Percentiles rank a stretch among this genome's conserved stretches.
phyloP scores from a whole-genome alignment of 2,113 vertebrate species.

The Callionymus lyra region DNA sequence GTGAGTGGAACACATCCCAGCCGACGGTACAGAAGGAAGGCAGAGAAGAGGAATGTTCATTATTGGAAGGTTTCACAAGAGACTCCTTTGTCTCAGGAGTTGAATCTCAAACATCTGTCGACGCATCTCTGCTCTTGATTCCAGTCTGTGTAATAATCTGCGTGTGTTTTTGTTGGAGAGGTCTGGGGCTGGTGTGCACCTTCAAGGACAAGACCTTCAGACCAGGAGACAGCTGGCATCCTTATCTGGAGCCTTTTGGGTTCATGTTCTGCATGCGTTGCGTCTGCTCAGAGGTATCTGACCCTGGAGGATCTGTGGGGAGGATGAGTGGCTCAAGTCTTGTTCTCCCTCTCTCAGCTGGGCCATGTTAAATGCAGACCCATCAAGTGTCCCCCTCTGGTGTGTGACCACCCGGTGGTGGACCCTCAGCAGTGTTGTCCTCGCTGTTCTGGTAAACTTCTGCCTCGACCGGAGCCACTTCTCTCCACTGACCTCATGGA shows the following conservation, averaged over 20 bases:
- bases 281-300: conserved; percentile 79
- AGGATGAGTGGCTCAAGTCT: too few species aligned
- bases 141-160: conserved; percentile 6
- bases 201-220: conserved; percentile 86
- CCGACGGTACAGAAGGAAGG: too few species aligned
- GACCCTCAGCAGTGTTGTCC: conserved; percentile 87
- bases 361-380: conserved; percentile 80
- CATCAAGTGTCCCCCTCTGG: conserved; percentile 79
- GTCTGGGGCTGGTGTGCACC: conserved; percentile 71
- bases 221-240: conserved; percentile 91
- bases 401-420: conserved; percentile 73
- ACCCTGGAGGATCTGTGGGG: too few species aligned
- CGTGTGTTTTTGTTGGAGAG: conserved; percentile 43
- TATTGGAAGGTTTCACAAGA: too few species aligned
- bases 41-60: too few species aligned
- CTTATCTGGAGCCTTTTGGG: conserved; percentile 86
- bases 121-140: not conserved
- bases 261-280: conserved; percentile 88
- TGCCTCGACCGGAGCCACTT: too few species aligned
- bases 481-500: not conserved
- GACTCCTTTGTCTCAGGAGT: too few species aligned
- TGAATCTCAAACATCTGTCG: too few species aligned
- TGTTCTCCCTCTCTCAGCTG: conserved; percentile 53
- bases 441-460: conserved; percentile 72
- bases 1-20: conserved; percentile 44